Evolutionary conservation across 2,888 invertebrate genomes (phyloP).

Genomic region (Ornithoptera alexandrae): DNA sequence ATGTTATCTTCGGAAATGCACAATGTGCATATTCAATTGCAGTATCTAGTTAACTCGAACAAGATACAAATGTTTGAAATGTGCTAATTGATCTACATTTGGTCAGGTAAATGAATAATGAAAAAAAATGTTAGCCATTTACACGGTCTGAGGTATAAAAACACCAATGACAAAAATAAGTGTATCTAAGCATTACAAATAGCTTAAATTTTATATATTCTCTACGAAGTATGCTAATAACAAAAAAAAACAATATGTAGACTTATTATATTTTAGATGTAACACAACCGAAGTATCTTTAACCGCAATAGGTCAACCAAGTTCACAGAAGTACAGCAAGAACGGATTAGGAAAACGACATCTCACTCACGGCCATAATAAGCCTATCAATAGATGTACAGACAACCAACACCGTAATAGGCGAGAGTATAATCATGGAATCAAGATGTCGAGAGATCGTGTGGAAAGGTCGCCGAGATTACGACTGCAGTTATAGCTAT

Average conservation of each 20-base stretch:
- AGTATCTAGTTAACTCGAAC: too few species aligned
- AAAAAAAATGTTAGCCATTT: neutral
- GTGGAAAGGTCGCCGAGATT: slow-evolving; percentile 28
- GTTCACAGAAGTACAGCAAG: slow-evolving; percentile 11
- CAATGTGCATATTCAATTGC: slow-evolving; percentile 9
- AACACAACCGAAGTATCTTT: neutral
- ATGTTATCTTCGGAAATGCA: slow-evolving; percentile 5
- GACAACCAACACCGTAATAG: slow-evolving; percentile 21
- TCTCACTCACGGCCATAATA: slow-evolving; percentile 22
- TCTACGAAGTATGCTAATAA: neutral
- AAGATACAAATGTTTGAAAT: neutral
- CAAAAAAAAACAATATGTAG: neutral
- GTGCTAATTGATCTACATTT: slow-evolving; percentile 1
- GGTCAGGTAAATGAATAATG: neutral
- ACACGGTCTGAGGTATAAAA: too few species aligned
- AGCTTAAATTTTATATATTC: neutral
- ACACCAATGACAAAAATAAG: too few species aligned
- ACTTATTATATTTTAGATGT: neutral
- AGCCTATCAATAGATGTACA: slow-evolving; percentile 21
- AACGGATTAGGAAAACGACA: slow-evolving; percentile 22
- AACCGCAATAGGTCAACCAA: neutral
- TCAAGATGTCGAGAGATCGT: slow-evolving; percentile 27
- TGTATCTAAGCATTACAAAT: too few species aligned
- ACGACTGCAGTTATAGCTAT: slow-evolving; percentile 10
- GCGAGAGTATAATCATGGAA: slow-evolving; percentile 24